Conservation (phyloP, 2,113 vertebrate genomes). For the Garra rufa region DNA sequence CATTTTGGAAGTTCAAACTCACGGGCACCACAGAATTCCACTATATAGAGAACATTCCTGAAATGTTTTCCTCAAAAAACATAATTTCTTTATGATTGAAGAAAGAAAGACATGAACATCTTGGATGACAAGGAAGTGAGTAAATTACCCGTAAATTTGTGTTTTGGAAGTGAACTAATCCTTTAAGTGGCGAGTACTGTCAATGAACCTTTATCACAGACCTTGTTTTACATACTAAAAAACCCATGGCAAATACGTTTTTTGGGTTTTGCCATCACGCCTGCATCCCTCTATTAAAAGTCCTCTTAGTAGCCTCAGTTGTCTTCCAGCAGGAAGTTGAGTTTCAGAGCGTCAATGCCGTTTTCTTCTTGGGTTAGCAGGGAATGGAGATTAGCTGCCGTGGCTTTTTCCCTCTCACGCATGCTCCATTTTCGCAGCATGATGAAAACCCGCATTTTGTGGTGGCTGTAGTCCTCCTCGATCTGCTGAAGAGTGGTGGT, state of each 20-base stretch:
- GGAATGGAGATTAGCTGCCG: constrained; percentile 65
- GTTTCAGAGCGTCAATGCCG: constrained; percentile 57
- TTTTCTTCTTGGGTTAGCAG: constrained; percentile 65
- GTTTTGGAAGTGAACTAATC: too few relatives aligned
- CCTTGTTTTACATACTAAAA: not conserved
- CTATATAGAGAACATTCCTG: too few relatives aligned
- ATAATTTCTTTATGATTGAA: too few relatives aligned
- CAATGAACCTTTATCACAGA: not conserved
- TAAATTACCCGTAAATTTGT: too few relatives aligned
- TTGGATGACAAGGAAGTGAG: too few relatives aligned
- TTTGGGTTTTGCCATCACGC: not conserved
- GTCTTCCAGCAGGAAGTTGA: constrained; percentile 67
- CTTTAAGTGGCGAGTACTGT: too few relatives aligned
- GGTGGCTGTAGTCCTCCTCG: constrained; percentile 65
- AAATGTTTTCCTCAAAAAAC: too few relatives aligned
- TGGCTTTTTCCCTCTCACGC: constrained; percentile 64
- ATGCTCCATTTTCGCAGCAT: constrained; percentile 71
- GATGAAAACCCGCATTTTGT: constrained; percentile 69
- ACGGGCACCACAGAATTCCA: too few relatives aligned
- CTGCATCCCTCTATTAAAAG: too few relatives aligned
- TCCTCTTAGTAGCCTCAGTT: constrained; percentile 45
- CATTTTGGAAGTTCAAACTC: too few relatives aligned
- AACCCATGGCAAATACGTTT: not conserved
- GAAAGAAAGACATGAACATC: too few relatives aligned
- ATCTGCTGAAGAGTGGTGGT: constrained; percentile 72